A percentile compares a stretch with the other conserved stretches of the same genome.
phyloP scores from a whole-genome alignment of 2,888 invertebrate species.

The Quadriops clusia region DNA sequence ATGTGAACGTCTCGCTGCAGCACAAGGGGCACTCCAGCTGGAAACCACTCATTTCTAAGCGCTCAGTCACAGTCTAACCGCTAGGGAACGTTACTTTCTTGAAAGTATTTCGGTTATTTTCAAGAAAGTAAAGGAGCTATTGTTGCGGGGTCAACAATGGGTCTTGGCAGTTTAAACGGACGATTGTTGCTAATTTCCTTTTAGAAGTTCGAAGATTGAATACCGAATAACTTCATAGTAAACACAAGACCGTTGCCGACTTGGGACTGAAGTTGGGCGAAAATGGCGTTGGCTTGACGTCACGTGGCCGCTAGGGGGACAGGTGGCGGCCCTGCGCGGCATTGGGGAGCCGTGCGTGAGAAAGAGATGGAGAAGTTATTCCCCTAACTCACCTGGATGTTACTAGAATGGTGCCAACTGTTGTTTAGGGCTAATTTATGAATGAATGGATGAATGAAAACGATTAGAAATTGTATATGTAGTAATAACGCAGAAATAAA shows the following conservation, averaged over 20 bases:
- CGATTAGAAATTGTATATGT: too few species aligned
- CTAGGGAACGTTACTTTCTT: background rate
- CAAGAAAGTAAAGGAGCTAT: background rate
- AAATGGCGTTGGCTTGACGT: slow-evolving; percentile 16
- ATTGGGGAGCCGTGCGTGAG: too few species aligned
- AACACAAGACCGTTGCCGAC: slow-evolving; percentile 16
- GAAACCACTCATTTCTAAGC: slow-evolving; percentile 5
- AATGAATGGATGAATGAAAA: too few species aligned
- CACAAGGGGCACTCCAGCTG: slow-evolving; percentile 47
- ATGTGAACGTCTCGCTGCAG: slow-evolving; percentile 49
- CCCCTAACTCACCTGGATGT: too few species aligned
- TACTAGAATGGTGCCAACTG: too few species aligned
- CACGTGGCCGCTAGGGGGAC: too few species aligned
- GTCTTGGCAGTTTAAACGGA: too few species aligned
- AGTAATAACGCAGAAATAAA: too few species aligned
- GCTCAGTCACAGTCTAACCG: slow-evolving; percentile 1
- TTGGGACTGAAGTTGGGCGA: slow-evolving; percentile 19
- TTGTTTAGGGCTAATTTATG: too few species aligned
- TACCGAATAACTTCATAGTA: slow-evolving; percentile 30
- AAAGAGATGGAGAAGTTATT: too few species aligned
- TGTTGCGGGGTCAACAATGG: too few species aligned
- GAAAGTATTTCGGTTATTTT: background rate
- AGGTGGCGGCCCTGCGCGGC: too few species aligned
- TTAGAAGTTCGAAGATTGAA: slow-evolving; percentile 16
- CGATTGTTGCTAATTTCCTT: slow-evolving; percentile 26